A percentile compares a stretch with the other conserved stretches of the same genome.
phyloP scores from a whole-genome alignment of 2,113 vertebrate species.

The Nymphicus hollandicus region DNA sequence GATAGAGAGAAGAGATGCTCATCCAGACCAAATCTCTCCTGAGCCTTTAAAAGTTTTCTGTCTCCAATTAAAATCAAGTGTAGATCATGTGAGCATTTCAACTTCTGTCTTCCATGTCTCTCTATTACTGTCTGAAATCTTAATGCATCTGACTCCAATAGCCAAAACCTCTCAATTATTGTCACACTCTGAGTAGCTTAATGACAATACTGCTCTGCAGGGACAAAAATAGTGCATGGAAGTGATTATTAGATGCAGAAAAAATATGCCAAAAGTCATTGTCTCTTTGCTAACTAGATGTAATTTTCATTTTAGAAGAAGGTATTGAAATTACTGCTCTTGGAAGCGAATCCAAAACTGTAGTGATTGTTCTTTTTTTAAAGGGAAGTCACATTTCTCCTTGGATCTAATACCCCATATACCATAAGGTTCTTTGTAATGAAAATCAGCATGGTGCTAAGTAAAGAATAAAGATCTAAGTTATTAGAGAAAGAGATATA shows the following conservation, averaged over 20 bases:
- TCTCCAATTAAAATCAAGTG: background rate
- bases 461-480: background rate
- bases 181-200: background rate
- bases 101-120: background rate
- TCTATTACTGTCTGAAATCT: background rate
- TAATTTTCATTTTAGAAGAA: conserved; percentile 9
- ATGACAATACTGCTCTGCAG: background rate
- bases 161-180: conserved; percentile 14
- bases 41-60: background rate
- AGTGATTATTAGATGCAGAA: background rate
- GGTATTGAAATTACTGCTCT: background rate
- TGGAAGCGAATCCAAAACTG: background rate
- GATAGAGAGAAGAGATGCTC: background rate
- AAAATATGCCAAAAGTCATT: background rate
- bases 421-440: background rate
- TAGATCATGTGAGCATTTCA: background rate
- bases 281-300: background rate
- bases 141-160: background rate
- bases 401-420: background rate
- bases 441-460: background rate
- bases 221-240: background rate
- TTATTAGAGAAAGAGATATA: background rate
- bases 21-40: background rate
- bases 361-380: background rate
- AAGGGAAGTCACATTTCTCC: background rate